These are phyloP conservation scores for Metopolophium dirhodum DNA, from an alignment of 1,140 invertebrate genomes.

Conservation along the genomic window DNA sequence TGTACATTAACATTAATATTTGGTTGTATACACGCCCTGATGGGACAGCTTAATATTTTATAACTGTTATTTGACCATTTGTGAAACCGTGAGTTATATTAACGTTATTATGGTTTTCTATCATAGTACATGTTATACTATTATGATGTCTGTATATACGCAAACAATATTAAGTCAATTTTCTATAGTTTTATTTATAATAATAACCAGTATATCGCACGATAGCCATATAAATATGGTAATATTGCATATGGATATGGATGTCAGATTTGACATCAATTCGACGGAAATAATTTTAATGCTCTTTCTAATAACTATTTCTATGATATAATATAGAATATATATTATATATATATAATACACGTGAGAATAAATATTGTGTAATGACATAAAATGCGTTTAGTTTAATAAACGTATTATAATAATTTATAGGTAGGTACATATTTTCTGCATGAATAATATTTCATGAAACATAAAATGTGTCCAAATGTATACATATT, in stretches of 20 bases:
- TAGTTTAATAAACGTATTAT: neutral
- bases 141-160: neutral
- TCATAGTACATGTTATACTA: neutral
- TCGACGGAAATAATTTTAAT: neutral
- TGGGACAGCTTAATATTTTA: constrained; percentile 8
- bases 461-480: no score
- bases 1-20: neutral
- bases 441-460: neutral
- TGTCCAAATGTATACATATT: no score
- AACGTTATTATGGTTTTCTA: constrained; percentile 17
- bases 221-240: neutral
- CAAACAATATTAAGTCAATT: neutral
- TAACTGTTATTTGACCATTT: neutral
- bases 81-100: neutral
- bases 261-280: neutral
- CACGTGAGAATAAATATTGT: neutral
- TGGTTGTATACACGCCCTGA: neutral
- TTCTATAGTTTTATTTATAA: constrained; percentile 1
- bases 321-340: neutral
- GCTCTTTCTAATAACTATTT: neutral
- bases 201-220: neutral
- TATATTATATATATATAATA: neutral
- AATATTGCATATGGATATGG: neutral
- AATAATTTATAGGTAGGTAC: no score
- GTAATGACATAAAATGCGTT: neutral